A percentile compares a stretch with the other conserved stretches of the same genome.
Evolutionary conservation across 2,113 vertebrate genomes (phyloP).

Genomic region (Phyllopteryx taeniolatus): DNA sequence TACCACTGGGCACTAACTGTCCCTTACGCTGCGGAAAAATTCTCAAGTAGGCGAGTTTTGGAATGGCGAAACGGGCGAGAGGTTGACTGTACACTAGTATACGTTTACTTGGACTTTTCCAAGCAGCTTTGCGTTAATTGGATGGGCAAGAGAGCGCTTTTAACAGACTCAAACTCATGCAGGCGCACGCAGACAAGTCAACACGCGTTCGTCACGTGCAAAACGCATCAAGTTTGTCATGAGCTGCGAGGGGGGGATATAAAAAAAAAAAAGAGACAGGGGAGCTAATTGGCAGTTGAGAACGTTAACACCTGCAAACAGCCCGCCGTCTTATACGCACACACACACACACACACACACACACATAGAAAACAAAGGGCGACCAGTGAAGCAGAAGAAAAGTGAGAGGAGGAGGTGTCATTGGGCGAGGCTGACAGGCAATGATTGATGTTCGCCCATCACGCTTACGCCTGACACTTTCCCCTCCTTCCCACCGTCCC

Average conservation of each 20-base stretch:
- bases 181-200: conserved; percentile 14
- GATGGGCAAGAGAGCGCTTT: not conserved
- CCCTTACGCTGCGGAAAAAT: not conserved
- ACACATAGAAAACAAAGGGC: conserved; percentile 82
- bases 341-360: conserved; percentile 1
- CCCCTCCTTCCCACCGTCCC: conserved; percentile 64
- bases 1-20: not conserved
- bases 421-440: conserved; percentile 76
- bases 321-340: conserved; percentile 54
- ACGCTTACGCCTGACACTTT: conserved; percentile 79
- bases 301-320: conserved; percentile 85
- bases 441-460: conserved; percentile 90
- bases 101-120: not conserved
- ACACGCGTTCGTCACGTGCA: conserved; percentile 33
- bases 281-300: conserved; percentile 83
- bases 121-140: not conserved
- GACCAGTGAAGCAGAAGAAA: conserved; percentile 80
- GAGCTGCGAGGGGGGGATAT: conserved; percentile 69
- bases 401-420: conserved; percentile 35
- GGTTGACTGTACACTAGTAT: not conserved
- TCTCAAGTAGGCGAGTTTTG: not conserved
- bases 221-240: conserved; percentile 69
- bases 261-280: conserved; percentile 70
- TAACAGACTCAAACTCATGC: conserved; percentile 2
- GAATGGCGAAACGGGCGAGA: not conserved